These are phyloP conservation scores for Drosophila gunungcola DNA, from an alignment of 1,140 invertebrate species.

Conservation along the genomic window DNA sequence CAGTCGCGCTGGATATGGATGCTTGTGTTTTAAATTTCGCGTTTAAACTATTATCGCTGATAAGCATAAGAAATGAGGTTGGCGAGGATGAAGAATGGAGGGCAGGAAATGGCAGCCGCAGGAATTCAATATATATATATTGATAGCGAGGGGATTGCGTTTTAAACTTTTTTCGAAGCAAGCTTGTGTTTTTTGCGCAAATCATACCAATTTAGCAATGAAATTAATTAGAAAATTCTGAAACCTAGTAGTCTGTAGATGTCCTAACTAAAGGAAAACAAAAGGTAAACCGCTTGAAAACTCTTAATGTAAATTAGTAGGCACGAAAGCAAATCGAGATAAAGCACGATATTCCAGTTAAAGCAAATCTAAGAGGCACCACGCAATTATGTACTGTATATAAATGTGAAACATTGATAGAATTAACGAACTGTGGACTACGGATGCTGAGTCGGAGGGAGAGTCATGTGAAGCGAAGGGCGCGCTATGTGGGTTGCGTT, in stretches of 20 bases:
- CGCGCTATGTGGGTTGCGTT: slow-evolving; percentile 17
- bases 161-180: slow-evolving; percentile 43
- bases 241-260: slow-evolving; percentile 69
- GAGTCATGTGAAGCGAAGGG: slow-evolving; percentile 26
- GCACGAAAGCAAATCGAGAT: slow-evolving; percentile 20
- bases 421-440: slow-evolving; percentile 39
- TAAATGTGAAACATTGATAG: slow-evolving; percentile 78
- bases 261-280: slow-evolving; percentile 32
- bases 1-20: slow-evolving; percentile 50
- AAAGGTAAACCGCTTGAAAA: slow-evolving; percentile 48
- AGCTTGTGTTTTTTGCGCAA: slow-evolving; percentile 57
- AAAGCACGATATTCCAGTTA: slow-evolving; percentile 53
- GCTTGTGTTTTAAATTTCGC: slow-evolving; percentile 72
- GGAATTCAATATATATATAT: slow-evolving; percentile 53
- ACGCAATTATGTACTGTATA: slow-evolving; percentile 72
- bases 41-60: slow-evolving; percentile 52
- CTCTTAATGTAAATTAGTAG: slow-evolving; percentile 67
- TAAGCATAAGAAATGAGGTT: not conserved
- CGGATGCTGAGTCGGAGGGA: slow-evolving; percentile 18
- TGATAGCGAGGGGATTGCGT: slow-evolving; percentile 48
- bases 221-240: slow-evolving; percentile 67
- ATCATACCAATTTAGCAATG: slow-evolving; percentile 56
- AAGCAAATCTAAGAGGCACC: slow-evolving; percentile 57
- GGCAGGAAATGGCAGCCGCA: slow-evolving; percentile 23
- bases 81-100: not conserved